Conservation (phyloP, 1,140 invertebrate genomes). For the Scaptomyza montana region DNA sequence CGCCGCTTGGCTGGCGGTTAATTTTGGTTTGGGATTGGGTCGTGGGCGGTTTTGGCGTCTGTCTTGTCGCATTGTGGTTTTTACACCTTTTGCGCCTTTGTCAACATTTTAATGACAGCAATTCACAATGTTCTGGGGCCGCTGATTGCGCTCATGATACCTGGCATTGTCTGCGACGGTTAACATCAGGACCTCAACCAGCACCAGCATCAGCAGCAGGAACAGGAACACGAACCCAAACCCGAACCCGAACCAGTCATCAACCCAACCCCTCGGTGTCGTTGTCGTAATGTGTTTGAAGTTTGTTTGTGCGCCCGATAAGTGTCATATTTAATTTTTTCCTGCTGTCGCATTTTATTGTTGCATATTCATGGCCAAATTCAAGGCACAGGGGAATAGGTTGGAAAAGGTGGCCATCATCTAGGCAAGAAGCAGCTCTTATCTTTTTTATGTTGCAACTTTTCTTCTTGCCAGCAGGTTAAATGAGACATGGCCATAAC, state of each 20-base stretch:
- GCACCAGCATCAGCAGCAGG: not conserved
- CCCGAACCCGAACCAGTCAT: conserved; percentile 2
- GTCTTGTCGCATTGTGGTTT: conserved; percentile 47
- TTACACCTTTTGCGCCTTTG: conserved; percentile 81
- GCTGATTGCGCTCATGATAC: conserved; percentile 68
- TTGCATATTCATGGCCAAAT: conserved; percentile 64
- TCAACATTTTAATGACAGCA: conserved; percentile 83
- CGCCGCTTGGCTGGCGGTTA: not conserved
- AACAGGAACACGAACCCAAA: not conserved
- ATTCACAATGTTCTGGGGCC: conserved; percentile 66
- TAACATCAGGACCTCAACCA: conserved; percentile 7
- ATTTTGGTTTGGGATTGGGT: conserved; percentile 3
- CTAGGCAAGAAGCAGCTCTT: conserved; percentile 31
- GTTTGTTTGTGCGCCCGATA: conserved; percentile 67
- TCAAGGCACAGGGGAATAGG: not conserved
- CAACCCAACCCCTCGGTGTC: not conserved
- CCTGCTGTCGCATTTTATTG: conserved; percentile 63
- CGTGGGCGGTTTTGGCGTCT: conserved; percentile 3
- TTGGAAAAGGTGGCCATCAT: conserved; percentile 1
- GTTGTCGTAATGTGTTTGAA: conserved; percentile 53
- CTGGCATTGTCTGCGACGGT: conserved; percentile 59
- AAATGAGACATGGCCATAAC: conserved; percentile 28
- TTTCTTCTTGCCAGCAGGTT: conserved; percentile 35
- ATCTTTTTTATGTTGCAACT: conserved; percentile 75
- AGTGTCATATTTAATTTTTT: conserved; percentile 75